phyloP scores from a whole-genome alignment of 2,797 vertebrate species.

The Dendrocincla tyrannina region DNA sequence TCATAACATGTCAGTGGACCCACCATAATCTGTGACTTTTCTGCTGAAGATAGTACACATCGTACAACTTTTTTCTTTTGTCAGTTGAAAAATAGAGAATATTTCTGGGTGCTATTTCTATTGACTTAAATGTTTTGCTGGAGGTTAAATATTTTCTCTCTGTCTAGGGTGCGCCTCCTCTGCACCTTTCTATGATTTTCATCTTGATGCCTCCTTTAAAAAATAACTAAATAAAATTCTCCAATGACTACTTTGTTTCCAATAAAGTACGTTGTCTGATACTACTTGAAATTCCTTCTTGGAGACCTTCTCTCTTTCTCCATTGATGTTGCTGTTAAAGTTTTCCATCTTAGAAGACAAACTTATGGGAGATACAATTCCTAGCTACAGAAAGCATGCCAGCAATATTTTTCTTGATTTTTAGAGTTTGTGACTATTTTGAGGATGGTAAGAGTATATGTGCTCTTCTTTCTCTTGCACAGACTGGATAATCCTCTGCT shows the following conservation, averaged over 20 bases:
- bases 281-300: neutral
- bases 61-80: neutral
- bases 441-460: no score
- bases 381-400: neutral
- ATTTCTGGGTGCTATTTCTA: neutral
- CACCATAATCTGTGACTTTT: neutral
- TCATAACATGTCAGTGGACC: neutral
- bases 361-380: neutral
- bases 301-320: neutral
- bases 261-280: neutral
- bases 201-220: neutral
- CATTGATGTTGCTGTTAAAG: neutral
- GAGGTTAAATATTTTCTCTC: neutral
- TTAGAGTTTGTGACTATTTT: neutral
- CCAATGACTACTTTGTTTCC: neutral
- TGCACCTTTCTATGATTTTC: neutral
- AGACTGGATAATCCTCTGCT: neutral
- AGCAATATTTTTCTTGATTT: neutral
- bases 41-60: neutral
- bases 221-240: neutral
- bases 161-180: neutral
- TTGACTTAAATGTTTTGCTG: neutral
- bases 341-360: neutral
- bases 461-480: neutral
- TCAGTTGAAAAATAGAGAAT: neutral